Conservation (phyloP, 2,797 vertebrate species). For the Clarias platycephalus region DNA sequence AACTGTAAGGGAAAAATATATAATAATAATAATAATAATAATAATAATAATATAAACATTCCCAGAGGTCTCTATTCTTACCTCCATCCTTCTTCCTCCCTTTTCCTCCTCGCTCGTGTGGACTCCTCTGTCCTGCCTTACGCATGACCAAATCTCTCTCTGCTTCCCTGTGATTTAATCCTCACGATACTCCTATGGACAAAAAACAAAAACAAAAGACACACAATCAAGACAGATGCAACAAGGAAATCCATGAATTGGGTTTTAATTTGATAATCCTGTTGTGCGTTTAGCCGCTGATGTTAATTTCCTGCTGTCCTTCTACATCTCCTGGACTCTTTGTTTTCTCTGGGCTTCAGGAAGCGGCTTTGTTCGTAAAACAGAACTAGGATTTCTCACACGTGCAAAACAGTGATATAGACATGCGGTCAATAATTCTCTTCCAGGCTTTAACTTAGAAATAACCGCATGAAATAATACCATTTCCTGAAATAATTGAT, state of each 20-base stretch:
- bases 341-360: neutral
- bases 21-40: no score
- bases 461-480: no score
- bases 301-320: slow-evolving; percentile 3
- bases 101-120: slow-evolving; percentile 46
- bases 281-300: neutral
- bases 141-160: slow-evolving; percentile 42
- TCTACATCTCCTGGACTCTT: slow-evolving; percentile 9
- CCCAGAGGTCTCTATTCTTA: neutral
- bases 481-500: neutral
- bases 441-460: neutral
- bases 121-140: slow-evolving; percentile 42
- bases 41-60: no score
- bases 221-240: neutral
- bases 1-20: neutral
- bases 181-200: slow-evolving; percentile 23
- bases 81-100: slow-evolving; percentile 47
- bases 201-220: neutral
- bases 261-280: neutral
- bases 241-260: neutral
- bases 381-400: neutral
- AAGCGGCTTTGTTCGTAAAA: neutral
- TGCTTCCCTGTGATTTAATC: neutral
- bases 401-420: neutral
- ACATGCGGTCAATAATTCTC: neutral